These are phyloP conservation scores for Chorisops tibialis DNA, from an alignment of 2,888 invertebrate genomes.

Conservation along the genomic window DNA sequence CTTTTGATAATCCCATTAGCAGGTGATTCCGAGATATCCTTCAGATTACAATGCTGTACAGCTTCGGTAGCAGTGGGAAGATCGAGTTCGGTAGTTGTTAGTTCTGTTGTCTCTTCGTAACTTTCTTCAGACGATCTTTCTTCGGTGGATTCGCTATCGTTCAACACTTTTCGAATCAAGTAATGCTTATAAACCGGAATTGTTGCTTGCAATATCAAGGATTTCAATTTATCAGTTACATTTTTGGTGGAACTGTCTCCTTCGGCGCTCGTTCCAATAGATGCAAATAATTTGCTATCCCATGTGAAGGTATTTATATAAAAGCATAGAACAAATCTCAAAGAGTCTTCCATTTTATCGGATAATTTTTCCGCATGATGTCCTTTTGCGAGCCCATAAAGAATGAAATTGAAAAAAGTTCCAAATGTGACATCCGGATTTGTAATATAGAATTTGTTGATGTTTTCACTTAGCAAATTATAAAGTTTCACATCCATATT, in stretches of 20 bases:
- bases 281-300: too few relatives aligned
- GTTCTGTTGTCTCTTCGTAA: not conserved
- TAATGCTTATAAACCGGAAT: too few relatives aligned
- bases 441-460: too few relatives aligned
- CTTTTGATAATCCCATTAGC: slow-evolving; percentile 29
- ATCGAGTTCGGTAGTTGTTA: slow-evolving; percentile 9
- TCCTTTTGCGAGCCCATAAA: slow-evolving; percentile 27
- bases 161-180: too few relatives aligned
- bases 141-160: slow-evolving; percentile 14
- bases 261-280: too few relatives aligned
- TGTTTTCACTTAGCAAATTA: too few relatives aligned
- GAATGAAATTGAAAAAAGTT: slow-evolving; percentile 34
- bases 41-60: slow-evolving; percentile 25
- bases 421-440: slow-evolving; percentile 30
- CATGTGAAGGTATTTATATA: too few relatives aligned
- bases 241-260: too few relatives aligned
- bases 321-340: slow-evolving; percentile 36
- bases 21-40: slow-evolving; percentile 31
- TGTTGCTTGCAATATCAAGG: slow-evolving; percentile 8
- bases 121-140: slow-evolving; percentile 6
- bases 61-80: not conserved
- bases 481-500: too few relatives aligned
- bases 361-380: slow-evolving; percentile 8
- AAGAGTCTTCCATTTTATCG: slow-evolving; percentile 31
- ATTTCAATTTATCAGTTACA: too few relatives aligned